Evolutionary conservation across 1,140 invertebrate genomes (phyloP).

Genomic region (Dryas iulia): DNA sequence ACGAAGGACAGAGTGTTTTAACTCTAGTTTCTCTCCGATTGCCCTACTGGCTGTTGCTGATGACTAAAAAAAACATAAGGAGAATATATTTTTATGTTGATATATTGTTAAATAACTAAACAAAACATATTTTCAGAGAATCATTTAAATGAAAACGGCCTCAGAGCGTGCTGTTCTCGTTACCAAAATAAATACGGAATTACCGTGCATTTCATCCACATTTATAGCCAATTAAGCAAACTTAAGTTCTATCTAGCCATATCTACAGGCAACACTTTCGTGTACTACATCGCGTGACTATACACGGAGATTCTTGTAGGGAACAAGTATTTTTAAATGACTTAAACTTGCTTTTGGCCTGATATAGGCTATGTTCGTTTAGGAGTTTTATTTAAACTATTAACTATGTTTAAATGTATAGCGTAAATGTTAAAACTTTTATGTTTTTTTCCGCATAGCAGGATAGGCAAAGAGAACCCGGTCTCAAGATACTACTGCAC

Average conservation of each 20-base stretch:
- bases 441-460: too few species aligned
- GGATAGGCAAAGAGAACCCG: too few species aligned
- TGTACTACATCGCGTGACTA: conserved; percentile 57
- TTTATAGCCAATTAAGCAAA: conserved; percentile 60
- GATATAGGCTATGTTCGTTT: neutral
- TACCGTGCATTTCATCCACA: conserved; percentile 40
- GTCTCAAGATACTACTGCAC: too few species aligned
- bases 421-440: too few species aligned
- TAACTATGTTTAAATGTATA: too few species aligned
- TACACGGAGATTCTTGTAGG: conserved; percentile 60
- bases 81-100: neutral
- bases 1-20: too few species aligned
- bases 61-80: too few species aligned
- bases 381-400: neutral
- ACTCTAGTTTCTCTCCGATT: too few species aligned
- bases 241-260: conserved; percentile 49
- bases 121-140: neutral
- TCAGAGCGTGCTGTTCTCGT: neutral
- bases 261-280: conserved; percentile 38
- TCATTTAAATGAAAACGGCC: neutral
- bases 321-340: conserved; percentile 47
- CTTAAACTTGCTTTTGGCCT: neutral
- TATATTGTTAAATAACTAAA: neutral
- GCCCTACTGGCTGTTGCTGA: too few species aligned
- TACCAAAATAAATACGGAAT: conserved; percentile 28